Base-by-base conservation (phyloP, 1,140 invertebrate species). In the Saxidomus purpurata region DNA sequence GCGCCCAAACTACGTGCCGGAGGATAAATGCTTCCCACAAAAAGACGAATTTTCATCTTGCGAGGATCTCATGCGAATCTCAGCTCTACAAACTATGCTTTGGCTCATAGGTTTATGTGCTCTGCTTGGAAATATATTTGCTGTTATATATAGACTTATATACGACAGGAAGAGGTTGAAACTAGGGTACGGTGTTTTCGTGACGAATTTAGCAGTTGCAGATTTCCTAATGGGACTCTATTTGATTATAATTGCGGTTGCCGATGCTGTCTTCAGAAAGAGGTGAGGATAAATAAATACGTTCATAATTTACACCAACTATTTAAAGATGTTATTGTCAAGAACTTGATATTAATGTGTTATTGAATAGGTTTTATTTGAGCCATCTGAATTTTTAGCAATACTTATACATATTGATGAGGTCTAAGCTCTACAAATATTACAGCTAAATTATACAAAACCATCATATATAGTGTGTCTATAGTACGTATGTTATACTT, bases 141-240 rank as follows among this genome's bases (percentile, higher is more conserved):
- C 93, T 59, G 76, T 94, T 28, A 84, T 94, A 92, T 22, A 87
- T 93, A 15, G 92, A 87, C 38, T 13, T 91, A 19, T 38, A 63
- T 43, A 83, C 92, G 84, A 91, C 71, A 83, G 87, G 25, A 25
- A 82, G 11, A 74, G 71, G 19, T 49, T 91, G 0, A 89, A 87
- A n/a, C 90, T 87, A 52, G 89, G 91, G 31, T 90, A 92, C 88
- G 91, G 90, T 22, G 85, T 93, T 15, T 92, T 94, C 67, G 90
- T 94, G 8, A 87, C 90, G n/a, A 94, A 93, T 90, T 83, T 95
- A 13, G 90, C 88, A 25, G 17, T 93, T 1, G 91, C 94, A 6
- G 94, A 95, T 61, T 90, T 95, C 47, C 63, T 94, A 4, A 95
- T 95, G 94, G 94, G 94, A 2, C 40, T 95, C 0, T 95, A 95